Percentiles rank a stretch among this genome's conserved stretches.
Evolutionary conservation across 2,888 invertebrate species (phyloP).

Genomic region (Nemoura dubitans): DNA sequence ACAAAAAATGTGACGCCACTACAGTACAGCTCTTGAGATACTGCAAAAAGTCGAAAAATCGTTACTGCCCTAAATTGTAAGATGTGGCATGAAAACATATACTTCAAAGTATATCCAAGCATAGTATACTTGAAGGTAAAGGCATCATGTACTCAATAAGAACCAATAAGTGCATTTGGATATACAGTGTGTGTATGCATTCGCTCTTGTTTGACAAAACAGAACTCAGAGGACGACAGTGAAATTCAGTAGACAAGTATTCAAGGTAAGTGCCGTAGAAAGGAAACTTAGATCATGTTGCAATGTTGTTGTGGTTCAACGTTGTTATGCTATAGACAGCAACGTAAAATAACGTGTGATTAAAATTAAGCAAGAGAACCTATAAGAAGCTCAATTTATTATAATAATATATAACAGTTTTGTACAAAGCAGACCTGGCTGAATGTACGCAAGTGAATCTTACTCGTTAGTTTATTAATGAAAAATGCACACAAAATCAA

Average conservation of each 20-base stretch:
- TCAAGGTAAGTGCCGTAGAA: slow-evolving; percentile 69
- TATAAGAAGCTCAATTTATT: slow-evolving; percentile 57
- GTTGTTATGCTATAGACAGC: slow-evolving; percentile 51
- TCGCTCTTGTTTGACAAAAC: slow-evolving; percentile 45
- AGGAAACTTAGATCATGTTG: slow-evolving; percentile 64
- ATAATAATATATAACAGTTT: slow-evolving; percentile 43
- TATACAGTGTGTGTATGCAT: slow-evolving; percentile 52
- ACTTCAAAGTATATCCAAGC: slow-evolving; percentile 54
- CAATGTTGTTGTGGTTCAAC: slow-evolving; percentile 54
- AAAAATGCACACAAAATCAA: slow-evolving; percentile 45
- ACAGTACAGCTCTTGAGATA: slow-evolving; percentile 48
- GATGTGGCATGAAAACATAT: slow-evolving; percentile 50
- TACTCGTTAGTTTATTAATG: slow-evolving; percentile 19
- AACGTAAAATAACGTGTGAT: slow-evolving; percentile 57
- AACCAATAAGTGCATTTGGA: slow-evolving; percentile 51
- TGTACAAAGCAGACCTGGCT: slow-evolving; percentile 47
- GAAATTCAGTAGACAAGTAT: slow-evolving; percentile 51
- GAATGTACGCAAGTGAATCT: slow-evolving; percentile 14
- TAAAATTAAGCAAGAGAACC: slow-evolving; percentile 58
- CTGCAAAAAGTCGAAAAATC: slow-evolving; percentile 50
- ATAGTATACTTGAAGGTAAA: slow-evolving; percentile 42
- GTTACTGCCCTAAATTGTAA: slow-evolving; percentile 48
- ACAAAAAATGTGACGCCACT: slow-evolving; percentile 45
- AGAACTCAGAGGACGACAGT: slow-evolving; percentile 50
- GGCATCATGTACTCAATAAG: slow-evolving; percentile 39